Percentiles rank a stretch among this genome's conserved stretches.
Conservation (phyloP, 1,140 invertebrate genomes). For the Agraylea sexmaculata region DNA sequence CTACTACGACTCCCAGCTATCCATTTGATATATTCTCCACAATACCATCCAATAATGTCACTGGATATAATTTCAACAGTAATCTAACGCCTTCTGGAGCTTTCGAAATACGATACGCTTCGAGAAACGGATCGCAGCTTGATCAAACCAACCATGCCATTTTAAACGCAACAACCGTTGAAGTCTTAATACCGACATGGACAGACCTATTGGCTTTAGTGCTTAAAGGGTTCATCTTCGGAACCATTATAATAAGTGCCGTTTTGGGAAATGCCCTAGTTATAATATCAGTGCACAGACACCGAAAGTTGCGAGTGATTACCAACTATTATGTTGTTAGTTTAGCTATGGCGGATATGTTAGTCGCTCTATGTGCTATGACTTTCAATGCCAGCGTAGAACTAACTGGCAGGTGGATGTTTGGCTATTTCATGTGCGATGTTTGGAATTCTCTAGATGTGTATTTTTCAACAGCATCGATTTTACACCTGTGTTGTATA, state of each 20-base stretch:
- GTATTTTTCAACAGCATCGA: conserved; percentile 89
- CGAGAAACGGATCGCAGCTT: conserved; percentile 2
- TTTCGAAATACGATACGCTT: conserved; percentile 12
- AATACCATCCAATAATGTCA: conserved; percentile 6
- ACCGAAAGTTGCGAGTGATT: conserved; percentile 65
- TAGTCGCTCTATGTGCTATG: conserved; percentile 87
- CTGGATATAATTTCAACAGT: conserved; percentile 6
- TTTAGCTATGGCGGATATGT: conserved; percentile 79
- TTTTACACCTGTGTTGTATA: conserved; percentile 90
- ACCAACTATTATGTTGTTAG: conserved; percentile 95
- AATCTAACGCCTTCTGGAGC: conserved; percentile 7
- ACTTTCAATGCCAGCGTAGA: conserved; percentile 89
- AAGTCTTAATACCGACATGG: conserved; percentile 29
- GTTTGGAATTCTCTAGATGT: conserved; percentile 92
- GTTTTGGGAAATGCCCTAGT: conserved; percentile 79
- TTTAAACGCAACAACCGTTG: conserved; percentile 15
- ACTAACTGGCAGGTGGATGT: conserved; percentile 70
- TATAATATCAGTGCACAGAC: conserved; percentile 63
- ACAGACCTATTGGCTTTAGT: conserved; percentile 44
- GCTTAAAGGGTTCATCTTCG: conserved; percentile 64
- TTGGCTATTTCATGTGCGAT: conserved; percentile 83
- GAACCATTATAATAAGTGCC: conserved; percentile 73
- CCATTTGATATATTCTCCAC: conserved; percentile 4
- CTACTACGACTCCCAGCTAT: conserved; percentile 9
- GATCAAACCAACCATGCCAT: conserved; percentile 13